phyloP scores from a whole-genome alignment of 2,888 invertebrate species.

The Luffia ferchaultella region DNA sequence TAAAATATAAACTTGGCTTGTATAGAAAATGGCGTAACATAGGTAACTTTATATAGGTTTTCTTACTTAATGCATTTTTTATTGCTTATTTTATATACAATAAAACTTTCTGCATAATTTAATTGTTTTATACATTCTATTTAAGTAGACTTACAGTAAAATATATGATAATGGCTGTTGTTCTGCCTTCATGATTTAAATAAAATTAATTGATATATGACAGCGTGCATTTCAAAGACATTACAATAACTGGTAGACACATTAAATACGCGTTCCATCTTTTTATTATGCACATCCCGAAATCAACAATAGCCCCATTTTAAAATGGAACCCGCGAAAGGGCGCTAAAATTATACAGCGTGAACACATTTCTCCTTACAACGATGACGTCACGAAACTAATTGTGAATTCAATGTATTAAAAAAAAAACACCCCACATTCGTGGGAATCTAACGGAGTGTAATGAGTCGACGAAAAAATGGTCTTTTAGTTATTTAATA shows the following conservation, averaged over 20 bases:
- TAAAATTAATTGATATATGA: not conserved
- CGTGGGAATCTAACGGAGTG: constrained; percentile 52
- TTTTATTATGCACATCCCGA: not conserved
- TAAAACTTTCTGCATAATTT: too few species aligned
- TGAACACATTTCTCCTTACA: constrained; percentile 47
- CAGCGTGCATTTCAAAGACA: not conserved
- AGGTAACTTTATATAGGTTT: too few species aligned
- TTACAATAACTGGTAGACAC: not conserved
- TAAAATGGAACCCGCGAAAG: constrained; percentile 14
- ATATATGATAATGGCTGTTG: too few species aligned
- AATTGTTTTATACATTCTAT: too few species aligned
- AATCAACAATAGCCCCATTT: not conserved
- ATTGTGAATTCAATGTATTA: constrained; percentile 31
- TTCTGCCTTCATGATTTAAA: not conserved
- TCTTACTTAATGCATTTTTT: too few species aligned
- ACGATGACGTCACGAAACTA: constrained; percentile 37
- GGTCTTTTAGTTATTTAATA: constrained; percentile 36
- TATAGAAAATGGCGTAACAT: too few species aligned
- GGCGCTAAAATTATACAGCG: constrained; percentile 52
- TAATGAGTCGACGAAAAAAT: constrained; percentile 52
- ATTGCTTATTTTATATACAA: too few species aligned
- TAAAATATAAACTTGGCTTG: too few species aligned
- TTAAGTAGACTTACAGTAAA: too few species aligned
- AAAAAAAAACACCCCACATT: constrained; percentile 34
- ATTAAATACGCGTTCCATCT: not conserved